Conservation (phyloP, 2,797 vertebrate species). For the Siniperca undulata region DNA sequence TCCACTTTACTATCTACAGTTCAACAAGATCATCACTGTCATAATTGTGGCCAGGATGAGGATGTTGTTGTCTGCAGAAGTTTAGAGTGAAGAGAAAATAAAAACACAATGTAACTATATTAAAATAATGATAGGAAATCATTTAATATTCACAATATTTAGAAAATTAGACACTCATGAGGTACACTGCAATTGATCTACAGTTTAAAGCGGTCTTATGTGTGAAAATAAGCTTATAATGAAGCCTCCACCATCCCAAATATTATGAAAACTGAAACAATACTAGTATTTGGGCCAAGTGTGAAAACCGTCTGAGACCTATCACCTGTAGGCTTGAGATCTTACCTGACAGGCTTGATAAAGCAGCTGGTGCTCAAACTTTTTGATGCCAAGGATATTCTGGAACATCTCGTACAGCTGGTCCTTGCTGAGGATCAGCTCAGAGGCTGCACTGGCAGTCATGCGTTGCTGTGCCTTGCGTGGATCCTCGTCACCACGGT, state of each 20-base stretch:
- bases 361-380: constrained; percentile 98
- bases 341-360: constrained; percentile 99
- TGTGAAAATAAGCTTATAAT: neutral
- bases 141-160: neutral
- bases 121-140: neutral
- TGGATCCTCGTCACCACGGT: constrained; percentile 97
- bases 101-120: neutral
- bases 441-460: constrained; percentile 97
- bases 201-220: neutral
- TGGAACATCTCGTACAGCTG: constrained; percentile 99
- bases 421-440: constrained; percentile 99
- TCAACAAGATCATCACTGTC: neutral
- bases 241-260: neutral
- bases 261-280: neutral
- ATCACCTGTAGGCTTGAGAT: neutral
- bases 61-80: neutral
- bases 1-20: neutral
- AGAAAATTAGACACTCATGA: neutral
- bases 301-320: neutral
- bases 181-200: neutral
- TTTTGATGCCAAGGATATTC: constrained; percentile 99
- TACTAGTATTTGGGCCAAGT: neutral
- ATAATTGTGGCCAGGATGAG: neutral
- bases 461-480: constrained; percentile 98
- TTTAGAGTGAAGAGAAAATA: neutral